Base-by-base conservation (phyloP, 1,140 invertebrate genomes). In the Brachionus manjavacas region DNA sequence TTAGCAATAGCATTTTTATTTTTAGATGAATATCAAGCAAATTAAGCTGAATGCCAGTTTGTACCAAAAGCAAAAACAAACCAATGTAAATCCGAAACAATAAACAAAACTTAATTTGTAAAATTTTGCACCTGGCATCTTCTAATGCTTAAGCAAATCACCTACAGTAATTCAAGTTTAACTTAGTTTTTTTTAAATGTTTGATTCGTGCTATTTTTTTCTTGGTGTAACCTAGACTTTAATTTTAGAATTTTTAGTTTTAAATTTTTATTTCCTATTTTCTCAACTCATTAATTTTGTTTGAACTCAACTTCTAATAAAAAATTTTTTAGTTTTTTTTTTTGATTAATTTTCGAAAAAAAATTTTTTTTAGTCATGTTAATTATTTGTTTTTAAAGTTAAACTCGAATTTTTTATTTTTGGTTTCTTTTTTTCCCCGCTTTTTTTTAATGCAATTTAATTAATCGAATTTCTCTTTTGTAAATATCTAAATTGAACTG, bases 221-320 rank as follows among this genome's bases (percentile, higher is more conserved):
- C 31, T 72, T 72, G 68, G 35, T 72, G 68, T 72, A 39, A 39
- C 68, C 68, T 41, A 72, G n/a, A 43, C 8, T 20, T 72, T 72
- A 31, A 31, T n/a, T 12, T 35, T 35, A 35, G 31, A 35, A 35
- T 35, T 35, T 35, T 35, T 35, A 7, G 31, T 35, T 72, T 31
- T 72, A 43, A 43, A 4, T 16, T 72, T 72, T 72, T 12, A 23
- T 20, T 41, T 20, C 20, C 12, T n/a, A 16, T 23, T 28, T 20
- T 41, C 68, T 72, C 16, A 72, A 39, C 35, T 60, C 31, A 72
- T 72, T 41, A 2, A 4, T 72, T 72, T 9, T 35, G 31, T 72
- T 72, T 72, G 16, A 39, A 39, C 16, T 41, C 28, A 39, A 39
- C 68, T 60, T 52, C 46, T 60, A 60, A 60, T 20, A 60, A 20